Evolutionary conservation across 2,888 invertebrate genomes (phyloP), one percentile per base, ranked within the genome.

Genomic region (Leptinotarsa haldemani): DNA sequence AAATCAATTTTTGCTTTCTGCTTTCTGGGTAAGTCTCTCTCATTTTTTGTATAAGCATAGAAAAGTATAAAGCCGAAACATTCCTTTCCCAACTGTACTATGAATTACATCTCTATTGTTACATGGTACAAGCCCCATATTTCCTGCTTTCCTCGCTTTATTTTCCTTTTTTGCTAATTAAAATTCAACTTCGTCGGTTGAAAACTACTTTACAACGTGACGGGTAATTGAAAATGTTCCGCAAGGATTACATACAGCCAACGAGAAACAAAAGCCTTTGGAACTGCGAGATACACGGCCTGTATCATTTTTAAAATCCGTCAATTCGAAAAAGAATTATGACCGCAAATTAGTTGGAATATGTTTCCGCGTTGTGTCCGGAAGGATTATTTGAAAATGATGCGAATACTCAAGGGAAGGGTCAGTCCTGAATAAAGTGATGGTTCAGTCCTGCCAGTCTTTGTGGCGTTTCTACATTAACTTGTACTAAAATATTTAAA

Each of bases 181-280:
- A 56, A 56, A 56, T 56, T 56, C 56, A 65, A 61, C 63, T 70
- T 67, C 40, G 65, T 15, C 56, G 56, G n/a, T 18, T 65, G 52
- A 56, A 69, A 66, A 25, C 66, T 68, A 68, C 52, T 72, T 72
- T 68, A 72, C 52, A 52, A 64, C 46, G 52, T 30, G 68, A 69
- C 64, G 74, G 76, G 74, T 76, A 76, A 76, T 76, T 76, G 74
- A 76, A 76, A 76, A 69, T 74, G 74, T 73, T 76, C 25, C 67
- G 67, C 64, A 66, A 50, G 69, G 74, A 74, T 74, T 74, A 74
- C 69, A 69, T 68, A 65, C 69, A 47, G 63, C 68, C 25, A 16
- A 52, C 50, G 40, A 50, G 46, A 68, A 74, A 74, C 74, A 74
- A 74, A 67, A 71, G 74, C 68, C 58, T 65, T 56, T 58, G n/a